Evolutionary conservation across 2,797 vertebrate genomes (phyloP), one percentile per base, ranked within the genome.

Genomic region (Alosa sapidissima): DNA sequence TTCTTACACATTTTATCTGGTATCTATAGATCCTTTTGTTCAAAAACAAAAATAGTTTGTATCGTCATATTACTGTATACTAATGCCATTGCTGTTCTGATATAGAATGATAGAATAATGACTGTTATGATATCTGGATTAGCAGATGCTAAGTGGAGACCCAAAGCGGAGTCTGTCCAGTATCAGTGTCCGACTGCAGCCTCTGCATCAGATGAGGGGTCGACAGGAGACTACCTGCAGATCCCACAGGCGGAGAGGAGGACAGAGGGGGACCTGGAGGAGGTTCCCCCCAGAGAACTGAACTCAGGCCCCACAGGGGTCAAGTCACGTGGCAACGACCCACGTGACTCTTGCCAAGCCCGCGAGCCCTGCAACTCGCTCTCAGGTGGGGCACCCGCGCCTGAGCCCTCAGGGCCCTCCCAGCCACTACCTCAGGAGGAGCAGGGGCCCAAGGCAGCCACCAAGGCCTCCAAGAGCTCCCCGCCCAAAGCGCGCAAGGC

Each of bases 401-500:
- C 87, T 0, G 95, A 95, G 11, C 81, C 89, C 84, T 85, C 90
- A 0, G 13, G 81, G 1, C 55, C 85, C 72, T 52, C 89, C 2
- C 95, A 96, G 89, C 92, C 89, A 82, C 92, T 94, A 94, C 94
- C 94, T 95, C 95, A 95, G 81, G 95, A 96, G 60, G 96, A 96
- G 85, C 93, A 90, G 19, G 92, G 92, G 55, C 81, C 84, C 87
- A 96, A 95, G 92, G 89, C 89, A 68, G 55, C 81, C 0, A n/a
- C 6, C 41, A 92, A 92, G 83, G 54, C 89, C 11, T 87, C 92
- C 7, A 96, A 94, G 89, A 92, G 87, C 89, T 91, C 93, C 83
- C 94, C 95, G 19, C 94, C 94, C 0, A 96, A 94, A 91, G 89
- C 90, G 81, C 91, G 93, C 16, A 89, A 92, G 87, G 83, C 91